Evolutionary conservation across 2,888 invertebrate species (phyloP), one percentile per base, ranked within the genome.

Genomic region (Athrips mouffetella): DNA sequence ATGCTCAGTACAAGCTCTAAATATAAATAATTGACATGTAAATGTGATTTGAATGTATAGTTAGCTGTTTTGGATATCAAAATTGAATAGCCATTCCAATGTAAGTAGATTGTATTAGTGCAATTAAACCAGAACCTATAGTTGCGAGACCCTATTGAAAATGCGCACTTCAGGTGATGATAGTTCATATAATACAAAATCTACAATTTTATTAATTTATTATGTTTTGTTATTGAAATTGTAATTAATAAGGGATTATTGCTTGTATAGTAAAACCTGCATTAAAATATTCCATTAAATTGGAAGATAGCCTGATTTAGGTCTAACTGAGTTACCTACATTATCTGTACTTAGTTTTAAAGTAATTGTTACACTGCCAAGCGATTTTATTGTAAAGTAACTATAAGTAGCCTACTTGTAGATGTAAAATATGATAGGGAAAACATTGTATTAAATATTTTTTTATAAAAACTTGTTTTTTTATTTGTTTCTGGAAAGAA

Each of bases 241-340:
- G 52, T 51, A 55, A 42, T 51, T 29, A 25, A 51, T 45, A 20
- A 52, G 49, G 50, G 55, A 57, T 66, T 60, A 58, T 57, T 47
- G 39, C 46, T 60, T 49, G 23, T 20, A 23, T 21, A 37, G 20
- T 21, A 25, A 39, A 49, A n/a, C 31, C 39, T 40, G 20, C 31
- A 37, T 37, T 37, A 39, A 27, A 40, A 27, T 40, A 21, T 42
- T 35, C 56, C 61, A 57, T 61, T 48, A 40, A 61, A 55, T 51
- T 47, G 27, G 39, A 27, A 50, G 50, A 42, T 46, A 44, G 23
- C 50, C 44, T 54, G 15, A 27, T 54, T 51, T 52, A 49, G 23
- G n/a, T n/a, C 23, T 48, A 45, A 63, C 70, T 71, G 73, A 80
- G 81, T 81, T 81, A 81, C 80, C 82, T 81, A 80, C 60, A 67